phyloP scores from a whole-genome alignment of 2,113 vertebrate species.

The Eupsittula cactorum region DNA sequence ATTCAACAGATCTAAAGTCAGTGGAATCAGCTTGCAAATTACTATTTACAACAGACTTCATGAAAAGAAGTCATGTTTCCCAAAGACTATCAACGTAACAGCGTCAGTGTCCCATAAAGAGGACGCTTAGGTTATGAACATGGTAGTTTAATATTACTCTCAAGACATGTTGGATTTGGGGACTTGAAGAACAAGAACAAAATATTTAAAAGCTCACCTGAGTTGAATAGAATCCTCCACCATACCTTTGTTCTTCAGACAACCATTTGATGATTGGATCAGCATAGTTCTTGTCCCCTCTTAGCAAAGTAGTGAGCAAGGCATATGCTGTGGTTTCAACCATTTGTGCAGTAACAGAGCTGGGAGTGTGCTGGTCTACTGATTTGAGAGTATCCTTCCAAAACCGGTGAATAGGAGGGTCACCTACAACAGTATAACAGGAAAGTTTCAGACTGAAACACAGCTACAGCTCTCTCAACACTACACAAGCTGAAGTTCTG shows the following conservation, averaged over 20 bases:
- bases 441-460: not conserved
- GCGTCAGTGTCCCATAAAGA: not conserved
- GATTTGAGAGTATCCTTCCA: slow-evolving; percentile 79
- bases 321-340: slow-evolving; percentile 91
- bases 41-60: not conserved
- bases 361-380: slow-evolving; percentile 58
- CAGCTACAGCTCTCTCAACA: not conserved
- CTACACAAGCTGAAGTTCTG: not conserved
- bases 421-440: slow-evolving; percentile 67
- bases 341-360: slow-evolving; percentile 72
- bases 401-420: slow-evolving; percentile 78
- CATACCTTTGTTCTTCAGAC: slow-evolving; percentile 87
- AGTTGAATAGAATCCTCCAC: slow-evolving; percentile 86
- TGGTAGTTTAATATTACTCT: not conserved
- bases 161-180: not conserved
- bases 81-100: not conserved
- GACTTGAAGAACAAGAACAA: not conserved
- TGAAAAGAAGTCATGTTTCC: not conserved
- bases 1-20: not conserved
- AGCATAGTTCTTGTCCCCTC: slow-evolving; percentile 78
- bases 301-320: slow-evolving; percentile 78
- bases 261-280: slow-evolving; percentile 88
- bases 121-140: not conserved
- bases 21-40: not conserved
- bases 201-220: slow-evolving; percentile 77